Evolutionary conservation across 2,888 invertebrate genomes (phyloP).

Genomic region (Ornithoptera priamus): DNA sequence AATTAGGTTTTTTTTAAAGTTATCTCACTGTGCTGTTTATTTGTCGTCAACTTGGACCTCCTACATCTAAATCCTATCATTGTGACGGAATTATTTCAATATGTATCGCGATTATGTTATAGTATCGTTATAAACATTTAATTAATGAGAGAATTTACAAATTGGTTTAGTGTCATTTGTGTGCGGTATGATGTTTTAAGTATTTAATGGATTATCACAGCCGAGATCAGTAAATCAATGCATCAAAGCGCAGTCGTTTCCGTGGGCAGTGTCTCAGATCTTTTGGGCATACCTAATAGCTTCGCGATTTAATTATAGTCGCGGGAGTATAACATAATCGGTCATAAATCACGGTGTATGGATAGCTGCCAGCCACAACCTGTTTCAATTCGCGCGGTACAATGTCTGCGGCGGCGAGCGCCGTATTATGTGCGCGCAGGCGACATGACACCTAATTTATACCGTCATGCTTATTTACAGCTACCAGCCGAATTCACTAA

Average conservation of each 20-base stretch:
- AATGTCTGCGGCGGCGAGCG: constrained; percentile 54
- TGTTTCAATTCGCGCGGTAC: constrained; percentile 77
- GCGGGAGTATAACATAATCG: constrained; percentile 71
- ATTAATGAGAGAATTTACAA: background rate
- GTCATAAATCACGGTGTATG: constrained; percentile 72
- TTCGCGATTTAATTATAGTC: constrained; percentile 73
- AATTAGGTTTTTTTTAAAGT: constrained; percentile 62
- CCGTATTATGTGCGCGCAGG: constrained; percentile 59
- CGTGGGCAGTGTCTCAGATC: constrained; percentile 66
- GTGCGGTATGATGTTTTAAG: constrained; percentile 31
- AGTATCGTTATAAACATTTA: background rate
- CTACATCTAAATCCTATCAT: background rate
- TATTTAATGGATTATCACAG: constrained; percentile 51
- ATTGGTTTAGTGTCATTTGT: background rate
- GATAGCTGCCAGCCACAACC: constrained; percentile 77
- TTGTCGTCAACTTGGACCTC: constrained; percentile 38
- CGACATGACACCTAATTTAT: constrained; percentile 71
- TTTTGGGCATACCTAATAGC: constrained; percentile 67
- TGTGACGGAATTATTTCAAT: background rate
- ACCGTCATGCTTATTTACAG: constrained; percentile 73
- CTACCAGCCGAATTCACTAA: constrained; percentile 57
- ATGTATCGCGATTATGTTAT: background rate
- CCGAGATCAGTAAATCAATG: constrained; percentile 57
- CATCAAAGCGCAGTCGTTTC: constrained; percentile 55
- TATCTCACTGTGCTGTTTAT: constrained; percentile 57